Conservation (phyloP, 2,888 invertebrate species). For the Brassicogethes aeneus region DNA sequence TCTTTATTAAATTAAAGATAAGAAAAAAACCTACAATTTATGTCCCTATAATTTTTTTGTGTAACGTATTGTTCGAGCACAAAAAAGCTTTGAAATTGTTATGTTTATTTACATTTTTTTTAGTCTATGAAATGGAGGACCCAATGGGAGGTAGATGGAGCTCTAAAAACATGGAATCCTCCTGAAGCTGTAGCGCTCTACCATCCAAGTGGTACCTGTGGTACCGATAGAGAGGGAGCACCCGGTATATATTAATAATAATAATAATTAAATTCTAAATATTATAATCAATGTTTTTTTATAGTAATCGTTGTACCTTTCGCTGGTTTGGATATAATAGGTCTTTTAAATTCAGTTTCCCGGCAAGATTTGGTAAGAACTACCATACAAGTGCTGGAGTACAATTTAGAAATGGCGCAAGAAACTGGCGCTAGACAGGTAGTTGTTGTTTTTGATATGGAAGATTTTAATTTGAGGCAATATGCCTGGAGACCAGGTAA, state of each 20-base stretch:
- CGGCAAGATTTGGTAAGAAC: conserved; percentile 65
- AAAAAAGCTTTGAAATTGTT: too few species aligned
- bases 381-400: conserved; percentile 59
- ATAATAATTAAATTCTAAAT: neutral
- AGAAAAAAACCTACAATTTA: too few species aligned
- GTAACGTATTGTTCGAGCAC: too few species aligned
- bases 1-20: too few species aligned
- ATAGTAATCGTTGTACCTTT: conserved; percentile 73
- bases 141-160: conserved; percentile 65
- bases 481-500: conserved; percentile 79
- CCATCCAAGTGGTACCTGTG: conserved; percentile 70
- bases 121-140: conserved; percentile 67
- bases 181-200: conserved; percentile 62
- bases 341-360: conserved; percentile 63
- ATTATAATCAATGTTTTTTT: conserved; percentile 12
- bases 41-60: too few species aligned
- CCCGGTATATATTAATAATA: conserved; percentile 51
- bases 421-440: conserved; percentile 57
- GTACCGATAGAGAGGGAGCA: conserved; percentile 76
- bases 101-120: conserved; percentile 15
- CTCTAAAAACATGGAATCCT: conserved; percentile 57
- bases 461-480: conserved; percentile 66
- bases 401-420: conserved; percentile 51
- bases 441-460: conserved; percentile 67
- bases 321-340: conserved; percentile 71